Evolutionary conservation across 2,888 invertebrate species (phyloP), one percentile per base, ranked within the genome.

Genomic region (Xanthorhoe spadicearia): DNA sequence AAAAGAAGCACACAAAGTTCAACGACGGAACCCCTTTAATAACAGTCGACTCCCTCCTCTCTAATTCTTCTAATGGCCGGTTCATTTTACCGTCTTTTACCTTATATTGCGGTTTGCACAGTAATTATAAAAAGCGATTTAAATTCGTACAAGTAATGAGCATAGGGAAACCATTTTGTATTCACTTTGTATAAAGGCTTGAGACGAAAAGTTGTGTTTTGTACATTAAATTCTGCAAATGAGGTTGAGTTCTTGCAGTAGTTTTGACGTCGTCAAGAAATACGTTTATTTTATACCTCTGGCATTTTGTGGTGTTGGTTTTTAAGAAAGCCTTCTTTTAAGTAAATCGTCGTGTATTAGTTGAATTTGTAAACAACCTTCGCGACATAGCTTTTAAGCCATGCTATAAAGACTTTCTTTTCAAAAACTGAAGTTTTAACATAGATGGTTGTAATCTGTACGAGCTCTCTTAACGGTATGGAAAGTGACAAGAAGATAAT

Each of bases 51-150:
- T 56, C 53, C 8, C 19, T 13, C 77, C 73, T 76, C 61, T 71
- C 74, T 63, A 58, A 49, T 59, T 66, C 65, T 74, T 75, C 75
- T 79, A 79, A 83, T 79, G 77, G 77, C 64, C 65, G 72, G 71
- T 74, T 77, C 76, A 77, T 73, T 78, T 78, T 61, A 77, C 74
- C 71, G 72, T 74, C 71, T 79, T 77, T 77, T 75, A 72, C 71
- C 77, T 77, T 77, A 79, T 80, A 81, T 75, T 74, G 71, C 77
- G 5, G 61, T 74, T 76, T 74, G 75, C 76, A 72, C 76, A 78
- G 80, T 81, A 81, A 84, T 84, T 84, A 82, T 83, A 83, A 78
- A 78, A 64, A 57, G 13, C 49, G 2, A 55, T 35, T 48, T 49
- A 52, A 55, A 48, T 15, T 18, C 17, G 19, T 23, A 23, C 43